Conservation (phyloP, 2,888 invertebrate species). For the Choreutis nemorana region DNA sequence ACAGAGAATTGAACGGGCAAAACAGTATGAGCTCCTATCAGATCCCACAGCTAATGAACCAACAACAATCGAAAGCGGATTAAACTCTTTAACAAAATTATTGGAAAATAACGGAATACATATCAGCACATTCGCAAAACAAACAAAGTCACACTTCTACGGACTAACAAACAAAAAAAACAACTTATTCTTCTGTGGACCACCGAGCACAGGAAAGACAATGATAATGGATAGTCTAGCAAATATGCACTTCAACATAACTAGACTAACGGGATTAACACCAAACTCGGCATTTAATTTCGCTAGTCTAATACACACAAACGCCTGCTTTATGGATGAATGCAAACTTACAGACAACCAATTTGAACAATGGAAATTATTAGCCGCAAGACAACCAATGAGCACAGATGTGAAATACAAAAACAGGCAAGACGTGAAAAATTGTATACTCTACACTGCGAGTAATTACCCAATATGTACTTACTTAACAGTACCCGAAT, state of each 20-base stretch:
- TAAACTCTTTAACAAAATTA: too few species aligned
- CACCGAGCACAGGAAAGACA: conserved; percentile 14
- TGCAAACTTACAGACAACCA: conserved; percentile 22
- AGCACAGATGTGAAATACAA: conserved; percentile 14
- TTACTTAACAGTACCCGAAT: conserved; percentile 3
- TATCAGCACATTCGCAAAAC: background rate
- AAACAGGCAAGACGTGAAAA: background rate
- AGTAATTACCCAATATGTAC: conserved; percentile 7
- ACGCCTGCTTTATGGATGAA: conserved; percentile 22
- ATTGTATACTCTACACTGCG: conserved; percentile 3
- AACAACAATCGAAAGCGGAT: too few species aligned
- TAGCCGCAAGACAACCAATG: conserved; percentile 16
- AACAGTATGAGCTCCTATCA: background rate
- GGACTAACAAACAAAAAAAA: conserved; percentile 9
- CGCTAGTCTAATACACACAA: too few species aligned
- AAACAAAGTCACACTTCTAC: conserved; percentile 6
- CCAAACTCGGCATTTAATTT: too few species aligned
- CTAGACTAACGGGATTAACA: conserved; percentile 15
- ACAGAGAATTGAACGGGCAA: conserved; percentile 8
- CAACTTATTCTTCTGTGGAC: conserved; percentile 12
- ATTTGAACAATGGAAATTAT: conserved; percentile 23
- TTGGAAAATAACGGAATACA: background rate
- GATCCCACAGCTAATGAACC: too few species aligned
- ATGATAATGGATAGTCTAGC: conserved; percentile 17
- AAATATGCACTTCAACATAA: conserved; percentile 14